phyloP scores from a whole-genome alignment of 2,888 invertebrate species.

The Capitulum mitella region DNA sequence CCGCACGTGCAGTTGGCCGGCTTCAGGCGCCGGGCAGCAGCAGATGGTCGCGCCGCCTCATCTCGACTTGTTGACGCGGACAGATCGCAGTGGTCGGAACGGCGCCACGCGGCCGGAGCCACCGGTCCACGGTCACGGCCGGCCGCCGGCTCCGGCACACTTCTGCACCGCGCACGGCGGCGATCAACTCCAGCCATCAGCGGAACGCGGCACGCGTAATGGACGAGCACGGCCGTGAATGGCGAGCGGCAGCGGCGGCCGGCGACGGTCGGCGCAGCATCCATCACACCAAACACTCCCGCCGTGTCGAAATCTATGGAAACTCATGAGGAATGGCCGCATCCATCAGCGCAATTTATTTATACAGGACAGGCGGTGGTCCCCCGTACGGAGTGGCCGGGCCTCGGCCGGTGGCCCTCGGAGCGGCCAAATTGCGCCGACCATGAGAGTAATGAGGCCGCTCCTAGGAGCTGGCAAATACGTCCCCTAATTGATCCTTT shows the following conservation, averaged over 20 bases:
- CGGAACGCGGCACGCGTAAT: neutral
- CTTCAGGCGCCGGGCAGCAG: too few species aligned
- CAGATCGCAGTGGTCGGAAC: too few species aligned
- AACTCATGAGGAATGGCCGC: neutral
- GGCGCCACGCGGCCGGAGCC: too few species aligned
- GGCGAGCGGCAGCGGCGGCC: neutral
- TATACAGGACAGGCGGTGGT: neutral
- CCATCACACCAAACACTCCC: neutral
- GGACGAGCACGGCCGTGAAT: neutral
- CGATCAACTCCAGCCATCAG: neutral
- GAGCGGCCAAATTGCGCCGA: neutral
- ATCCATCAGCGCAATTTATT: constrained; percentile 1
- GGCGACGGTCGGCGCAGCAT: neutral
- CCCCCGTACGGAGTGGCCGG: neutral
- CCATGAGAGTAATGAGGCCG: neutral
- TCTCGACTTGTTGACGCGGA: too few species aligned
- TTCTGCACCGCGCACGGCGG: neutral
- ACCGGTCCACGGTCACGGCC: too few species aligned
- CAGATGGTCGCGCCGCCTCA: too few species aligned
- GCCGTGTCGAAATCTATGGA: neutral
- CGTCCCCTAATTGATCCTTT: neutral
- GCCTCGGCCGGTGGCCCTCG: neutral
- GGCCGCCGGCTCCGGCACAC: neutral
- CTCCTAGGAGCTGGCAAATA: neutral
- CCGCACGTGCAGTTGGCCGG: too few species aligned